Conservation (phyloP, 2,888 invertebrate genomes). For the Carcina quercana region DNA sequence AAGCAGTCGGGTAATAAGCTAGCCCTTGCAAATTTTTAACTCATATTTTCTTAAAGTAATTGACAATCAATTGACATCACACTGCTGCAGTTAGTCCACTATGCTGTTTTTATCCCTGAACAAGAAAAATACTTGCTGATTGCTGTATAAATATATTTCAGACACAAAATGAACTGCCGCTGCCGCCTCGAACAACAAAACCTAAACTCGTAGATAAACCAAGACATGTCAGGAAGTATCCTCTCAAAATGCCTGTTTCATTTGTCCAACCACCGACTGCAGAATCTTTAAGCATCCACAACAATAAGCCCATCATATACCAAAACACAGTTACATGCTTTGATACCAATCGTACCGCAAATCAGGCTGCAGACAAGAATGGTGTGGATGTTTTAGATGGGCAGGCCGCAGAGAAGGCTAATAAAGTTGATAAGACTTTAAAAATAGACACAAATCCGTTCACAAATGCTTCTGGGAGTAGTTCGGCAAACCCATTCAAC, state of each 20-base stretch:
- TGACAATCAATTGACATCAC: too few relatives aligned
- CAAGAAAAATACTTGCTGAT: too few relatives aligned
- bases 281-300: slow-evolving; percentile 7
- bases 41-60: too few relatives aligned
- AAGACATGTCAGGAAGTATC: slow-evolving; percentile 52
- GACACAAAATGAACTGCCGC: slow-evolving; percentile 40
- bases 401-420: slow-evolving; percentile 17
- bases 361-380: slow-evolving; percentile 9
- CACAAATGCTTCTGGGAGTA: slow-evolving; percentile 18
- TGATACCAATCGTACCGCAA: slow-evolving; percentile 10
- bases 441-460: slow-evolving; percentile 42
- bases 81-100: too few relatives aligned
- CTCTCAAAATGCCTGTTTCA: slow-evolving; percentile 32
- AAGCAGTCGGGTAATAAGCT: too few relatives aligned
- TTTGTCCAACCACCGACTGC: slow-evolving; percentile 1
- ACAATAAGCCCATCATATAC: slow-evolving; percentile 33
- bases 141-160: too few relatives aligned
- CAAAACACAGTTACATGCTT: slow-evolving; percentile 39
- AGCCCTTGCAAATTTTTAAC: too few relatives aligned
- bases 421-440: too few relatives aligned
- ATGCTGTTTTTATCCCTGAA: too few relatives aligned
- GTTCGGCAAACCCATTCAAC: slow-evolving; percentile 36
- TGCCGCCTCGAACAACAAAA: slow-evolving; percentile 50
- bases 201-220: slow-evolving; percentile 53
- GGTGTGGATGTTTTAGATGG: slow-evolving; percentile 39